phyloP scores from a whole-genome alignment of 2,888 invertebrate genomes.

The Helicoverpa assulta region DNA sequence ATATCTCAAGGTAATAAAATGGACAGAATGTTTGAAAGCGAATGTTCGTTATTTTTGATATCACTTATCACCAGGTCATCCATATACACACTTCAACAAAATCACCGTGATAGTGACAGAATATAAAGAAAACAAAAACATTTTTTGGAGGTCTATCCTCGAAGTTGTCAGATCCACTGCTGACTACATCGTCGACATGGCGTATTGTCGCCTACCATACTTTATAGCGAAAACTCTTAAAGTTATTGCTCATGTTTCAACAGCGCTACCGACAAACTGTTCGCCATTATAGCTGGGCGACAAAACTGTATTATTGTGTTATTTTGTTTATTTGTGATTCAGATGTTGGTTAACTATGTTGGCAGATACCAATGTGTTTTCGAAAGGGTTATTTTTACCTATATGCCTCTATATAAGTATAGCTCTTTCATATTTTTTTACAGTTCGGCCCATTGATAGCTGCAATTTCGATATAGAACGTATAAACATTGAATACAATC shows the following conservation, averaged over 20 bases:
- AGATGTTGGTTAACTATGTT: conserved; percentile 48
- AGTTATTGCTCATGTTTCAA: conserved; percentile 69
- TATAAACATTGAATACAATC: too few species aligned
- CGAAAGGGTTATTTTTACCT: conserved; percentile 3
- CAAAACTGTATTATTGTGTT: conserved; percentile 56
- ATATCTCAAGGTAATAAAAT: too few species aligned
- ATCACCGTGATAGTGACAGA: too few species aligned
- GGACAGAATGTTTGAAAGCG: too few species aligned
- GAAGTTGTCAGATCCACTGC: conserved; percentile 34
- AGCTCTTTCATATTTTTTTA: too few species aligned
- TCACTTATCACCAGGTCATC: too few species aligned
- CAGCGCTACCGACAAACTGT: conserved; percentile 65
- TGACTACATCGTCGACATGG: conserved; percentile 44
- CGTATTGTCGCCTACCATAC: conserved; percentile 69
- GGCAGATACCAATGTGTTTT: conserved; percentile 8
- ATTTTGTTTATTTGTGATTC: conserved; percentile 59
- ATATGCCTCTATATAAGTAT: neutral
- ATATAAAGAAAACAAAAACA: neutral
- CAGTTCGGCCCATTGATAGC: neutral
- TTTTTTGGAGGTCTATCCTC: accelerated
- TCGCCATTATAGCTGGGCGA: conserved; percentile 56
- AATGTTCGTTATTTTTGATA: too few species aligned
- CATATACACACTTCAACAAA: too few species aligned
- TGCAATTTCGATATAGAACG: neutral
- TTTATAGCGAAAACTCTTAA: conserved; percentile 73